Evolutionary conservation across 2,797 vertebrate species (phyloP).

Genomic region (Hypotaenidia philippensis): DNA sequence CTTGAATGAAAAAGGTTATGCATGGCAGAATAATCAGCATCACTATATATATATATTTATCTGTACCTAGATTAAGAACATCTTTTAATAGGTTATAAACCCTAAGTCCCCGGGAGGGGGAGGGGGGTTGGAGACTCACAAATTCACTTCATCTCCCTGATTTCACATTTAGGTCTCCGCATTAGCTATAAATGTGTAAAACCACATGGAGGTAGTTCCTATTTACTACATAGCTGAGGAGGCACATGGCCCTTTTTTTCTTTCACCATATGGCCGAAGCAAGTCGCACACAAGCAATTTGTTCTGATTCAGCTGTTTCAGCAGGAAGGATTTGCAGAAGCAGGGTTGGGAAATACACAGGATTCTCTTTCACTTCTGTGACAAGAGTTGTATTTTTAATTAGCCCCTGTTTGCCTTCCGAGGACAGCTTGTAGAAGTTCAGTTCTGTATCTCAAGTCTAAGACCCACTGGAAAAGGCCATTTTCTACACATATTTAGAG

Average conservation of each 20-base stretch:
- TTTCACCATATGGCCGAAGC: constrained; percentile 42
- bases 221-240: constrained; percentile 35
- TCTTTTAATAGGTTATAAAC: not conserved
- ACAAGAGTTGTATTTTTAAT: constrained; percentile 64
- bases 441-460: not conserved
- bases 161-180: constrained; percentile 8
- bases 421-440: not conserved
- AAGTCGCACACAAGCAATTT: constrained; percentile 35
- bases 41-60: not conserved
- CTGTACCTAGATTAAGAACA: not conserved
- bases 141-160: not conserved
- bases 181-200: constrained; percentile 34
- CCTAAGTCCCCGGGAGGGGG: not conserved
- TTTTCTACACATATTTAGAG: not conserved
- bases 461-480: not conserved
- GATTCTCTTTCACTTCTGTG: constrained; percentile 70
- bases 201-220: constrained; percentile 22
- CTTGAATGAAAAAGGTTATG: not conserved
- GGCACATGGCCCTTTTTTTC: not conserved
- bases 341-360: constrained; percentile 50
- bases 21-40: not conserved
- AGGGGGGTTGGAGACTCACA: not conserved
- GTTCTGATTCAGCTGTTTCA: constrained; percentile 64
- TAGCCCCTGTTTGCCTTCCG: not conserved
- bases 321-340: constrained; percentile 66